phyloP scores from a whole-genome alignment of 2,113 vertebrate species.

The Oxyruncus cristatus region DNA sequence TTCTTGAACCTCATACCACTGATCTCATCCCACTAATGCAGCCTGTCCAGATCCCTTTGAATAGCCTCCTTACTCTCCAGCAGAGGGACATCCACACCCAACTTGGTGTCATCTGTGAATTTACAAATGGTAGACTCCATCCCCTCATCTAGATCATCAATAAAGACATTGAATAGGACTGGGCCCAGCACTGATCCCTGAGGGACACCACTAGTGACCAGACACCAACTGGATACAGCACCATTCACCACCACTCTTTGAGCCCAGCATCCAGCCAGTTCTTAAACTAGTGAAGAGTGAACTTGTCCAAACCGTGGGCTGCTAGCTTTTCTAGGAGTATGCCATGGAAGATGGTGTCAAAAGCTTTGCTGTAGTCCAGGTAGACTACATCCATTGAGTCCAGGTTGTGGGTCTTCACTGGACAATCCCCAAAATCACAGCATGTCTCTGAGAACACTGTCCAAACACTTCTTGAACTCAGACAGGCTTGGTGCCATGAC shows the following conservation, averaged over 20 bases:
- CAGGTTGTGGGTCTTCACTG: not conserved
- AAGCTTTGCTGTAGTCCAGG: not conserved
- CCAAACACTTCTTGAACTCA: not conserved
- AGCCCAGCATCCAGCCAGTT: not conserved
- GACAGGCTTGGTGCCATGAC: not conserved
- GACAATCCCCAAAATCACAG: not conserved
- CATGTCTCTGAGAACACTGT: not conserved
- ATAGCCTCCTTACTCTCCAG: not conserved
- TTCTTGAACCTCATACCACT: not conserved
- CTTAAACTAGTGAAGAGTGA: not conserved
- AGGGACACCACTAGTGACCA: not conserved
- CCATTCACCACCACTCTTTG: not conserved
- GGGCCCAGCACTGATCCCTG: not conserved
- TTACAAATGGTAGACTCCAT: not conserved
- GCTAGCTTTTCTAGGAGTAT: not conserved
- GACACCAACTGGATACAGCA: not conserved
- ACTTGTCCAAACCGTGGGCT: fast-evolving
- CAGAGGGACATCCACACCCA: not conserved
- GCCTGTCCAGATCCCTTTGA: not conserved
- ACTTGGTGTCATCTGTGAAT: not conserved
- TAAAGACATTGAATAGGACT: not conserved
- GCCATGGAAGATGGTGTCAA: not conserved
- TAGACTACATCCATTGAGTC: not conserved
- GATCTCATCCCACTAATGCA: not conserved
- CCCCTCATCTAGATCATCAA: not conserved